Evolutionary conservation across 2,113 vertebrate genomes (phyloP), one percentile per base, ranked within the genome.

Genomic region (Rhinoderma darwinii): DNA sequence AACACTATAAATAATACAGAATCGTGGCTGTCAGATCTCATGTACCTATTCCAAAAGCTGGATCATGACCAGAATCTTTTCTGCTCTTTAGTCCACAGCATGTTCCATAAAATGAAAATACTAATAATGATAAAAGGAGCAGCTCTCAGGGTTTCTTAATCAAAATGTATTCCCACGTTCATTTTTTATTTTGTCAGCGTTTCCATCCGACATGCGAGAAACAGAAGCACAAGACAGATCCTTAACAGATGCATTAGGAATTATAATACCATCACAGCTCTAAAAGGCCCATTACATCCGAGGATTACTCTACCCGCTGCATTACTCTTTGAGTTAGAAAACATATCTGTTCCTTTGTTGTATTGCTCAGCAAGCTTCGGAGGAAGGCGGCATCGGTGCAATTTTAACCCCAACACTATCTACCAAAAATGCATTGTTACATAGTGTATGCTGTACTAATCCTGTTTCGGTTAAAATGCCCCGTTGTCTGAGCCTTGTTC

Each of bases 171-270:
- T 86, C 78, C 84, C 75, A 59, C n/a, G 66, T 81, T 86, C 63
- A 86, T 86, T 81, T 86, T 86, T 86, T 86, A 86, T 82, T 86
- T 74, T 86, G 77, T 82, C 85, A 86, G 85, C 39, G 50, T 59
- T 86, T 86, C 77, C 35, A 82, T 41, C 32, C 68, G 85, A 81
- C 10, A 66, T 80, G 66, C 32, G n/a, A 86, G 66, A 81, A 81
- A 68, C 84, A 86, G 85, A 73, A 81, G 78, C 85, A 81, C 32
- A 73, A 82, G 85, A 73, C 85, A 86, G 85, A 81, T 86, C 77
- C 85, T 82, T 86, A 86, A 86, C 85, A 86, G 78, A 86, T 82
- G 85, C 85, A 86, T 86, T 86, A 86, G 77, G 85, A 86, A 86
- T 86, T 86, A 86, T 86, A 82, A 86, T 86, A 86, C 77, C 85